Conservation (phyloP, 2,888 invertebrate genomes). For the Drosophila villosipedis region DNA sequence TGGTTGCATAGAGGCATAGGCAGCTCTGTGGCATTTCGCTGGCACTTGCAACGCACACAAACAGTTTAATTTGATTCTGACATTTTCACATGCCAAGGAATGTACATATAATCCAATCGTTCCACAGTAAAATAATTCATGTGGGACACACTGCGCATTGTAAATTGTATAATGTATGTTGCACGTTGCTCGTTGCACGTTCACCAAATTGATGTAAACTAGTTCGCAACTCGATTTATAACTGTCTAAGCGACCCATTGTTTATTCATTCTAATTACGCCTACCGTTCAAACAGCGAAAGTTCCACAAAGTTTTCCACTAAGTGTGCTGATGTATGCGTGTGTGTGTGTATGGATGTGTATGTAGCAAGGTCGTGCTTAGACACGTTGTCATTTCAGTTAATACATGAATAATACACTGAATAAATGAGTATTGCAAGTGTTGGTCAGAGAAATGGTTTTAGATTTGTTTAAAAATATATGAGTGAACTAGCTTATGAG, state of each 20-base stretch:
- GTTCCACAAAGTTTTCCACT: conserved; percentile 9
- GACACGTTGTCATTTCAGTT: conserved; percentile 39
- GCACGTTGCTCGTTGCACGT: conserved; percentile 13
- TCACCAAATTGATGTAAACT: conserved; percentile 35
- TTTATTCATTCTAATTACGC: conserved; percentile 41
- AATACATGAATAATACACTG: conserved; percentile 28
- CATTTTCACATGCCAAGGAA: conserved; percentile 52
- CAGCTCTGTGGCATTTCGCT: conserved; percentile 26
- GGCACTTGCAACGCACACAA: conserved; percentile 10
- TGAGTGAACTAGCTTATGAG: background rate
- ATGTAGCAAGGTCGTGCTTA: conserved; percentile 32
- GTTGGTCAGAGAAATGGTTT: background rate
- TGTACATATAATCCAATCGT: conserved; percentile 53
- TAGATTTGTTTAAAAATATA: background rate
- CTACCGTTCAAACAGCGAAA: conserved; percentile 30
- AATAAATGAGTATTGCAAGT: conserved; percentile 16
- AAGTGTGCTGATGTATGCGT: background rate
- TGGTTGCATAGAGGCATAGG: background rate
- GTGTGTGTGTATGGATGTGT: background rate
- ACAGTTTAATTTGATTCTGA: conserved; percentile 64
- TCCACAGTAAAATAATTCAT: conserved; percentile 66
- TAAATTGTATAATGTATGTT: conserved; percentile 5
- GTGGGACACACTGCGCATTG: conserved; percentile 60
- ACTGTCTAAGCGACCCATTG: conserved; percentile 18
- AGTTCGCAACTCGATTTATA: conserved; percentile 24